phyloP scores from a whole-genome alignment of 2,888 invertebrate genomes.

The Molanna angustata region DNA sequence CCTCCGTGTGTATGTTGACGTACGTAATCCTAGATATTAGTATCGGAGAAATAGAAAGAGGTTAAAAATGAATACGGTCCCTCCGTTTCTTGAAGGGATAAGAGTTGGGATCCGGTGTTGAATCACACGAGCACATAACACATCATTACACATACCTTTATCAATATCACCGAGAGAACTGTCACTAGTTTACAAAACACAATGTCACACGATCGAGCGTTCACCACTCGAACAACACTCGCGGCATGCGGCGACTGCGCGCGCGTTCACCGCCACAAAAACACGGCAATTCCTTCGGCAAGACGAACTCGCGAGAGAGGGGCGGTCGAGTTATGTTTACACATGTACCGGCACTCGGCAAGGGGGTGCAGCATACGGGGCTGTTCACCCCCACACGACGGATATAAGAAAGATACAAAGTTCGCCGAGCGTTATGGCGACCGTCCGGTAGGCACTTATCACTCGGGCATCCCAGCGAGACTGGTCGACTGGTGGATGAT shows the following conservation, averaged over 20 bases:
- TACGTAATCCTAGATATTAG: too few relatives aligned
- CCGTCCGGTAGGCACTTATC: conserved; percentile 25
- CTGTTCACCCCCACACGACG: conserved; percentile 20
- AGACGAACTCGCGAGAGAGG: not conserved
- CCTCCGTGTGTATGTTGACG: too few relatives aligned
- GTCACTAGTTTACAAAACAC: conserved; percentile 18
- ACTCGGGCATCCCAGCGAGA: conserved; percentile 28
- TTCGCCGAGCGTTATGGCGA: conserved; percentile 11
- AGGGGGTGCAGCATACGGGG: conserved; percentile 10
- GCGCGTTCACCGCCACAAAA: conserved; percentile 10
- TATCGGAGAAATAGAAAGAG: too few relatives aligned
- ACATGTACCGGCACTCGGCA: not conserved
- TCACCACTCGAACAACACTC: conserved; percentile 12
- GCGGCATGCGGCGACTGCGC: conserved; percentile 19
- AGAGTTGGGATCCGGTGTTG: not conserved
- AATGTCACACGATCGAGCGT: conserved; percentile 23
- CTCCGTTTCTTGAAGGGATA: too few relatives aligned
- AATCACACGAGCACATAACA: conserved; percentile 5
- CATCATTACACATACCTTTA: conserved; percentile 19
- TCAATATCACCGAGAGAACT: conserved; percentile 18
- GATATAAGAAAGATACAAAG: not conserved
- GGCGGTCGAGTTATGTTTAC: not conserved
- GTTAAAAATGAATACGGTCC: too few relatives aligned
- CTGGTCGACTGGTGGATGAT: conserved; percentile 9
- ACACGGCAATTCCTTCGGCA: not conserved